Base-by-base conservation (phyloP, 1,140 invertebrate species). In the Drosophila hydei region DNA sequence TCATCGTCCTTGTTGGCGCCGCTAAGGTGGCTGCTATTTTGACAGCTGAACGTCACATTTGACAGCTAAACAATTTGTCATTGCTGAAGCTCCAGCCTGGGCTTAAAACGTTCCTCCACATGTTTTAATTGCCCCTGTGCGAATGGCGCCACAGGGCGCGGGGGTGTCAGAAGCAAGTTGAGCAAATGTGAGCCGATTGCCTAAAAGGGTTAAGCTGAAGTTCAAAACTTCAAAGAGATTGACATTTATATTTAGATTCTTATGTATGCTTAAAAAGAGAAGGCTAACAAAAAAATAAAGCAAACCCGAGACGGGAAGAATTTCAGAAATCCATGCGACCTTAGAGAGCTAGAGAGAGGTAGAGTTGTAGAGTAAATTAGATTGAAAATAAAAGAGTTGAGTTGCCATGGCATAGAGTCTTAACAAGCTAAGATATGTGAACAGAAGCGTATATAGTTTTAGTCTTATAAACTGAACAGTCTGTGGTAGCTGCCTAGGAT, bases 11-110 rank as follows among this genome's bases (percentile, higher is more conserved):
- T 23, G 63, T 75, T 76, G 65, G 48, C 54, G 48, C 30, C 58
- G 58, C 59, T 71, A 54, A 75, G 61, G 60, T 55, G 33, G 72
- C 79, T 75, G 79, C 64, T 87, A 78, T 87, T 88, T 87, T 87
- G 81, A 87, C 81, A 87, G 77, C 72, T 67, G 75, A 88, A 88
- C 77, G 81, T 87, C 81, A 88, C 21, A 56, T 52, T 77, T 89
- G 85, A 89, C 85, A 89, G 77, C 51, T 65, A 38, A 67, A 71
- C 77, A 79, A 89, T 89, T 89, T 89, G 80, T 89, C 81, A 81
- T 64, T 70, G 38, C 36, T 43, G 25, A n/a, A 19, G 62, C 33
- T 47, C 47, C 47, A 21, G 18, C 42, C 1, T 21, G 18, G 18
- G 5, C 45, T 18, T 45, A 11, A 12, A 48, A 30, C 56, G 59